Conservation (phyloP, 2,797 vertebrate species). For the Enteromius viviparus region DNA sequence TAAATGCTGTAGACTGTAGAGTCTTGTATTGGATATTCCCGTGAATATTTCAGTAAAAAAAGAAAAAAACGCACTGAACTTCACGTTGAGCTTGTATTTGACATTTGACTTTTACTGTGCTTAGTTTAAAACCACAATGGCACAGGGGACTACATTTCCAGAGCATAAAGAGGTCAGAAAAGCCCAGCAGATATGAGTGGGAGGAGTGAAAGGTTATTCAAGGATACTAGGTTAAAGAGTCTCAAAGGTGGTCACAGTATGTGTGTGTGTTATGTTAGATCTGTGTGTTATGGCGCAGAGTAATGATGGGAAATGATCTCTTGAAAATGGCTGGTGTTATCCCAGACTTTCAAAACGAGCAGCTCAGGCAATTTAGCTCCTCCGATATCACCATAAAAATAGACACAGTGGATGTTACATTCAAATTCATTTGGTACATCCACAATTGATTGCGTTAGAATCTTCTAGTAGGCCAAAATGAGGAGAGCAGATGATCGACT, state of each 20-base stretch:
- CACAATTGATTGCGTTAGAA: constrained; percentile 14
- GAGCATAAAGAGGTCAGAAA: constrained; percentile 33
- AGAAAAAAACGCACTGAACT: neutral
- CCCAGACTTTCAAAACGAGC: constrained; percentile 28
- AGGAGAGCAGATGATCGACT: constrained; percentile 7
- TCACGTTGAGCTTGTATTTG: neutral
- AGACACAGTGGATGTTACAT: constrained; percentile 19
- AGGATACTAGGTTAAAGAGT: constrained; percentile 27
- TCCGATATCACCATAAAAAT: constrained; percentile 23
- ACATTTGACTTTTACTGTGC: neutral
- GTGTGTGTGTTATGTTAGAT: neutral
- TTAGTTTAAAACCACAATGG: neutral
- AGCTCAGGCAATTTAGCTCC: constrained; percentile 30
- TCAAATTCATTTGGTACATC: constrained; percentile 13
- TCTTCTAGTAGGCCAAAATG: constrained; percentile 10
- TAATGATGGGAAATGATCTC: constrained; percentile 22
- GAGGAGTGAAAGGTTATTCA: constrained; percentile 26
- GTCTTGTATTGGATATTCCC: neutral
- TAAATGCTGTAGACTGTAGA: neutral
- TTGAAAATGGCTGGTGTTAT: constrained; percentile 16
- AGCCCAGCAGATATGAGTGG: constrained; percentile 17
- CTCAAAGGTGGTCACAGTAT: constrained; percentile 19
- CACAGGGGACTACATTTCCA: neutral
- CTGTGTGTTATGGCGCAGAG: constrained; percentile 6
- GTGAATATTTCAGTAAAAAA: neutral